phyloP scores from a whole-genome alignment of 53 echinoderm and acorn worm species.

The Mesocentrotus franciscanus region DNA sequence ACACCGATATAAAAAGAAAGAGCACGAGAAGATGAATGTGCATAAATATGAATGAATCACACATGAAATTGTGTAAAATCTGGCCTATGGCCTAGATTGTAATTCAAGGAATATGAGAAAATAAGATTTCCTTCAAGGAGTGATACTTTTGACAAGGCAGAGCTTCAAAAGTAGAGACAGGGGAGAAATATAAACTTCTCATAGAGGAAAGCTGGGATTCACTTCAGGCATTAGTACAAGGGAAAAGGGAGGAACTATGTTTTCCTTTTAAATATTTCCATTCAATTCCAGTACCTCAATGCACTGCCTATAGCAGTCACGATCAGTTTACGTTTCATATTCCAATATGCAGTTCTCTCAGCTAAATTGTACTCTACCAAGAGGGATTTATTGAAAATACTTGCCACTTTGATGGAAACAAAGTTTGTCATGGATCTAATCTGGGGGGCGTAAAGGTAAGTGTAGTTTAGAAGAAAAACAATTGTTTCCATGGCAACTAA shows the following conservation, averaged over 20 bases:
- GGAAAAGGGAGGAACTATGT: too few relatives aligned
- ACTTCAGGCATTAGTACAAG: too few relatives aligned
- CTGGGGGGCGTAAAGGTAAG: background rate
- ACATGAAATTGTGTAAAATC: background rate
- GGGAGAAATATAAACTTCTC: background rate
- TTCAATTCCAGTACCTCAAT: background rate
- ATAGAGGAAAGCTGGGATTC: background rate
- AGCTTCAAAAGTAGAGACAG: background rate
- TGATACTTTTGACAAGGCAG: background rate
- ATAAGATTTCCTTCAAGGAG: background rate
- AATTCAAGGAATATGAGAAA: constrained; percentile 32
- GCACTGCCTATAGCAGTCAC: background rate
- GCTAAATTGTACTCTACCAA: background rate
- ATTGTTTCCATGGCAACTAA: background rate
- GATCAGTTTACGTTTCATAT: background rate
- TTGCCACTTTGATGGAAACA: background rate
- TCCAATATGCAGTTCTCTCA: background rate
- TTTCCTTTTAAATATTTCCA: background rate
- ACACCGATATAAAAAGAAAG: background rate
- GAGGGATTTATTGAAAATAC: background rate
- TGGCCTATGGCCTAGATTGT: constrained; percentile 6
- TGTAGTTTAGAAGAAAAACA: background rate
- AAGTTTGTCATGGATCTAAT: background rate
- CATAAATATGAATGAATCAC: constrained; percentile 21
- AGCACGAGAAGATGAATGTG: background rate